A percentile compares a stretch with the other conserved stretches of the same genome.
Evolutionary conservation across 2,888 invertebrate species (phyloP).

Genomic region (Ligdia adustata): DNA sequence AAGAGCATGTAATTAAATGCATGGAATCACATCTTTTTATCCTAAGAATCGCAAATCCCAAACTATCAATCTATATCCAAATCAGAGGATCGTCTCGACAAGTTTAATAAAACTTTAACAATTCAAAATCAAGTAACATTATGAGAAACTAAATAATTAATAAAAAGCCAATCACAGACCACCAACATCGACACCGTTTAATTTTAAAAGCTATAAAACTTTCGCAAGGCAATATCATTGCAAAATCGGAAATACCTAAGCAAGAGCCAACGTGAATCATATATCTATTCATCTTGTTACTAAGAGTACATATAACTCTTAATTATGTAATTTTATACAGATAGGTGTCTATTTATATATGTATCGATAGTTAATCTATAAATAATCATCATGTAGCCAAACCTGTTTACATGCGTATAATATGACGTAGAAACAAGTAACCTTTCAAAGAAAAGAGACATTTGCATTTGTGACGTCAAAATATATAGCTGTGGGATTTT

Average conservation of each 20-base stretch:
- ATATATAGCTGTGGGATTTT: conserved; percentile 15
- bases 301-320: background rate
- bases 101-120: no score
- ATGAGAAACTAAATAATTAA: no score
- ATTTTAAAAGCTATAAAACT: background rate
- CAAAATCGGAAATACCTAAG: conserved; percentile 11
- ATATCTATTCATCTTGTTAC: conserved; percentile 26
- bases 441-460: conserved; percentile 32
- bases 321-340: conserved; percentile 18
- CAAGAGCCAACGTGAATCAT: conserved; percentile 21
- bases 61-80: no score
- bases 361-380: conserved; percentile 26
- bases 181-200: no score
- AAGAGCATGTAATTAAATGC: no score
- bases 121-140: no score
- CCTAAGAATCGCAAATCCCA: no score
- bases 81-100: no score
- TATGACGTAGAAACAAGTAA: conserved; percentile 26
- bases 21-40: no score
- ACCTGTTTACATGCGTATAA: conserved; percentile 31
- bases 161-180: no score
- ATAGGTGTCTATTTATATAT: conserved; percentile 27
- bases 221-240: background rate
- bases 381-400: conserved; percentile 29
- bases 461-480: conserved; percentile 40